Conservation (phyloP, 2,113 vertebrate genomes). For the Brachypodius melanocephalos region DNA sequence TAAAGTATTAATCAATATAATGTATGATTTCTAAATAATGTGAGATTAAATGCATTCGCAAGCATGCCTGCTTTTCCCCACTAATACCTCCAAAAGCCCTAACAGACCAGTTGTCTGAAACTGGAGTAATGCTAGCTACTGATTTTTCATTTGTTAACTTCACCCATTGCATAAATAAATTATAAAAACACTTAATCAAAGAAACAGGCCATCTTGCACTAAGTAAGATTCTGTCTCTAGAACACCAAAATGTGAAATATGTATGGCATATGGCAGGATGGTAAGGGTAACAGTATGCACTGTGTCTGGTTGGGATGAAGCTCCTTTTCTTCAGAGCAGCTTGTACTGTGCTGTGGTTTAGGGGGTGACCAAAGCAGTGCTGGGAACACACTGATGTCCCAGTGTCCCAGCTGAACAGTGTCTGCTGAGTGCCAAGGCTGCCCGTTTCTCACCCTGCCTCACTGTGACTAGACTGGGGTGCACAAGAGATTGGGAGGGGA, state of each 20-base stretch:
- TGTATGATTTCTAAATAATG: not conserved
- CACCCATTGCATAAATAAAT: not conserved
- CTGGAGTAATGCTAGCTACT: not conserved
- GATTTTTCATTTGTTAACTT: not conserved
- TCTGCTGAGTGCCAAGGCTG: not conserved
- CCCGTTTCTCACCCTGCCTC: not conserved
- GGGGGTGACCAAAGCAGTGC: not conserved
- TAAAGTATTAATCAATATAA: not conserved
- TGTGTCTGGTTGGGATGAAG: not conserved
- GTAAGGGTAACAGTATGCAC: not conserved
- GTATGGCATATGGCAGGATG: not conserved
- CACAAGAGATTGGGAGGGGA: not conserved
- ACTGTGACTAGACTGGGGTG: fast-evolving
- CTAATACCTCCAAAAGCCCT: not conserved
- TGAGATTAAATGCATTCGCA: not conserved
- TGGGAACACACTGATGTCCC: not conserved
- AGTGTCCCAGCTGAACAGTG: not conserved
- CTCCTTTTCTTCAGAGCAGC: not conserved
- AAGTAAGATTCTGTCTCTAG: not conserved
- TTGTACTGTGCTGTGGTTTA: not conserved
- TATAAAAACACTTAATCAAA: not conserved
- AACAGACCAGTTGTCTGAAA: not conserved
- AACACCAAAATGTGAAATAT: not conserved
- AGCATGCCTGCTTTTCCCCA: not conserved
- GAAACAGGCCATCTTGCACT: not conserved